Percentiles rank a stretch among this genome's conserved stretches.
Evolutionary conservation across 2,113 vertebrate genomes (phyloP).

Genomic region (Dasyurus viverrinus): DNA sequence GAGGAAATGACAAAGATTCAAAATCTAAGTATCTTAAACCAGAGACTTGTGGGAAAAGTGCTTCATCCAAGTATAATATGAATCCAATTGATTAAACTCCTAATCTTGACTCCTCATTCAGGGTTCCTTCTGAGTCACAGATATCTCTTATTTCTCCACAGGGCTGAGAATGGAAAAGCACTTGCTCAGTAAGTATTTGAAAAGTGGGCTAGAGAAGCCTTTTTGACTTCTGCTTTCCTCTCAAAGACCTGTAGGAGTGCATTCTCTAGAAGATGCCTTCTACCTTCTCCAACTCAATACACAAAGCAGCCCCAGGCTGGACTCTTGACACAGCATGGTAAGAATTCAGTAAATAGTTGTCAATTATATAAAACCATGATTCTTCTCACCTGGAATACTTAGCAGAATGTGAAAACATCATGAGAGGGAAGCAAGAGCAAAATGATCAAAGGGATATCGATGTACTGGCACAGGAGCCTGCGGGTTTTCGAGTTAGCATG

Average conservation of each 20-base stretch:
- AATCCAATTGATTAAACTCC: neutral
- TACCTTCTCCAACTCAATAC: neutral
- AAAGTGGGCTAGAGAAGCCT: neutral
- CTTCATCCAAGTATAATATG: neutral
- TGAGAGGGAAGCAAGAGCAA: constrained; percentile 9
- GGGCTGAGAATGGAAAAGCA: neutral
- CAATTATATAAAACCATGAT: neutral
- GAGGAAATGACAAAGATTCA: no score
- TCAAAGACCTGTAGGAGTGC: neutral
- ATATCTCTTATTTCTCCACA: neutral
- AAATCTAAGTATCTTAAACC: neutral
- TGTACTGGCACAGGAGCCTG: neutral
- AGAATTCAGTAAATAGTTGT: constrained; percentile 27
- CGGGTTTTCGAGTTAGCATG: no score
- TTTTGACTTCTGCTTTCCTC: neutral
- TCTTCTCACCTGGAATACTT: constrained; percentile 19
- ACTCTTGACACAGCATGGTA: neutral
- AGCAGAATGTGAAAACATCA: neutral
- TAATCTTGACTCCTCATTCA: neutral
- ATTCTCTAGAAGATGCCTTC: neutral
- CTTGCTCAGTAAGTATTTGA: neutral
- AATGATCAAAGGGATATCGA: neutral
- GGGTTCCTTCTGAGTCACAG: neutral
- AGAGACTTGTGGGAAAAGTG: neutral
- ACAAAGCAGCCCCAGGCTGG: neutral